Conservation (phyloP, 2,797 vertebrate genomes). For the Oreochromis mossambicus region DNA sequence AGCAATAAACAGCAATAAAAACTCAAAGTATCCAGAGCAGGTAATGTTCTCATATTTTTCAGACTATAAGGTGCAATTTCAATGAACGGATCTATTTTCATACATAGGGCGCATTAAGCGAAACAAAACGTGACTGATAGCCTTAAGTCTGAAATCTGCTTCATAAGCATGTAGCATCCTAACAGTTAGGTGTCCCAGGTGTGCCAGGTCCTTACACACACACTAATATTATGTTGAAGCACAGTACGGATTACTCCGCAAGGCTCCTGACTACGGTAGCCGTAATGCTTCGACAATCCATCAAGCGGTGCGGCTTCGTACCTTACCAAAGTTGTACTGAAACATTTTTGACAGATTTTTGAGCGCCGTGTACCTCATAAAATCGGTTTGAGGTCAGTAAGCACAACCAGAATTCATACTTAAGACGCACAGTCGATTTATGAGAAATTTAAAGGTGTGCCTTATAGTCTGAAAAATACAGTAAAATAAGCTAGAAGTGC, state of each 20-base stretch:
- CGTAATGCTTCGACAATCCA: background rate
- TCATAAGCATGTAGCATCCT: background rate
- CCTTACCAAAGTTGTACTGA: background rate
- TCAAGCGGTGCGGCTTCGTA: background rate
- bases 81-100: background rate
- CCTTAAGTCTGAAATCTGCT: background rate
- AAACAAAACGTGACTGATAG: background rate
- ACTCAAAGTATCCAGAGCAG: background rate
- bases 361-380: background rate
- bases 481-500: too few species aligned
- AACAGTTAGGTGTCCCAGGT: background rate
- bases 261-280: background rate
- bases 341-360: background rate
- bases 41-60: background rate
- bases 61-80: background rate
- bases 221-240: background rate
- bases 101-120: background rate
- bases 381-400: background rate
- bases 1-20: background rate
- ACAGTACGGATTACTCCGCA: background rate
- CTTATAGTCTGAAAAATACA: too few species aligned
- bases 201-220: background rate
- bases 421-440: background rate
- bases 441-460: background rate
- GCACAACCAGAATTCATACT: background rate